Percentiles rank a stretch among this genome's conserved stretches.
Evolutionary conservation across 2,797 vertebrate species (phyloP).

Genomic region (Oreochromis grahami): DNA sequence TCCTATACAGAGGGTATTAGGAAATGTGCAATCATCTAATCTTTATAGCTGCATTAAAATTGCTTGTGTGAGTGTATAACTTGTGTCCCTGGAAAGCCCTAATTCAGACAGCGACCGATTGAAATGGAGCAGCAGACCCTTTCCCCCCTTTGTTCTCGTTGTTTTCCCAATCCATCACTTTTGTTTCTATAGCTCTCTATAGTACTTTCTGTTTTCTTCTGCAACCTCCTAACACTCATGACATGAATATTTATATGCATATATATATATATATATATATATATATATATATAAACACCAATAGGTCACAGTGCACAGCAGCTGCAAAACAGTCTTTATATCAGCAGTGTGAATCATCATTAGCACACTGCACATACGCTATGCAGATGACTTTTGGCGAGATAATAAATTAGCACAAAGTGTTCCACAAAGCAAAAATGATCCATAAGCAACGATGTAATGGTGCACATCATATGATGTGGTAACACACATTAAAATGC

Average conservation of each 20-base stretch:
- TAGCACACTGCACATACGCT: background rate
- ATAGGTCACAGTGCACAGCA: background rate
- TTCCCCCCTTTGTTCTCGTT: background rate
- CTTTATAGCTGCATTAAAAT: background rate
- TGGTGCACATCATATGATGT: background rate
- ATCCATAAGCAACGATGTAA: background rate
- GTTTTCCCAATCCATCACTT: background rate
- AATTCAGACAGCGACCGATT: background rate
- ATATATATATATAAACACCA: background rate
- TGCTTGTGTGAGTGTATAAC: background rate
- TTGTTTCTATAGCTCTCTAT: background rate
- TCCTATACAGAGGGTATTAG: background rate
- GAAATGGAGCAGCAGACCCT: background rate
- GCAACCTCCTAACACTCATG: background rate
- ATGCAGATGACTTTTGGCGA: conserved; percentile 2
- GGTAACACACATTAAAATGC: conserved; percentile 2
- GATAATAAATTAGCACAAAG: conserved; percentile 41
- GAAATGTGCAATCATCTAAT: background rate
- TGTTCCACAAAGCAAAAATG: conserved; percentile 1
- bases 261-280: too few species aligned
- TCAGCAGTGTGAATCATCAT: background rate
- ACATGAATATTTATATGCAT: background rate
- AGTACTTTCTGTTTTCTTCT: background rate
- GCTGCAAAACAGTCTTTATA: background rate
- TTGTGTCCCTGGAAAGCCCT: background rate